These are phyloP conservation scores for Paedocypris micromegethes DNA, from an alignment of 2,797 vertebrate genomes.

Conservation along the genomic window DNA sequence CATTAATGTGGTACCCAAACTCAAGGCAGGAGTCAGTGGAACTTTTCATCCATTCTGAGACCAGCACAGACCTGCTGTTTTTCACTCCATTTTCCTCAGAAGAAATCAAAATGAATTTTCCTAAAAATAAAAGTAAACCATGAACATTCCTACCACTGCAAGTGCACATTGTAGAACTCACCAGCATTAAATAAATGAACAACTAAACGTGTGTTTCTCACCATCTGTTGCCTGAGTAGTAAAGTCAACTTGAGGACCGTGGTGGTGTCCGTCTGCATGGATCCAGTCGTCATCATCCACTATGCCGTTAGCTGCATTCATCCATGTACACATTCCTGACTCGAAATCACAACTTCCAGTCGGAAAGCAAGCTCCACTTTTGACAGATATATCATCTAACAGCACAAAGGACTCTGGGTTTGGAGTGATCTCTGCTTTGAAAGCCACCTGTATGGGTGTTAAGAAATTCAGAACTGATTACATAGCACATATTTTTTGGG, in stretches of 20 bases:
- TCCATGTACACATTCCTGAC: conserved; percentile 64
- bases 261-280: conserved; percentile 51
- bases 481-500: too few relatives aligned
- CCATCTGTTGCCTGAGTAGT: conserved; percentile 63
- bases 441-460: conserved; percentile 58
- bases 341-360: conserved; percentile 71
- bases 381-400: conserved; percentile 67
- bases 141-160: neutral
- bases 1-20: conserved; percentile 63
- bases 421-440: conserved; percentile 49
- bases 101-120: conserved; percentile 65
- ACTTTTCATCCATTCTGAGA: conserved; percentile 64
- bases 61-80: conserved; percentile 51
- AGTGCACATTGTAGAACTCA: neutral
- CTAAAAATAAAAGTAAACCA: conserved; percentile 48
- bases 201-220: conserved; percentile 27
- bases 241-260: conserved; percentile 60
- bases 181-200: too few relatives aligned
- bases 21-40: conserved; percentile 58
- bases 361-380: conserved; percentile 55
- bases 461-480: neutral
- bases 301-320: conserved; percentile 46
- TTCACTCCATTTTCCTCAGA: conserved; percentile 14
- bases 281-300: conserved; percentile 34
- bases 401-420: conserved; percentile 46